Conservation (phyloP, 2,797 vertebrate genomes). For the Danio aesculapii region DNA sequence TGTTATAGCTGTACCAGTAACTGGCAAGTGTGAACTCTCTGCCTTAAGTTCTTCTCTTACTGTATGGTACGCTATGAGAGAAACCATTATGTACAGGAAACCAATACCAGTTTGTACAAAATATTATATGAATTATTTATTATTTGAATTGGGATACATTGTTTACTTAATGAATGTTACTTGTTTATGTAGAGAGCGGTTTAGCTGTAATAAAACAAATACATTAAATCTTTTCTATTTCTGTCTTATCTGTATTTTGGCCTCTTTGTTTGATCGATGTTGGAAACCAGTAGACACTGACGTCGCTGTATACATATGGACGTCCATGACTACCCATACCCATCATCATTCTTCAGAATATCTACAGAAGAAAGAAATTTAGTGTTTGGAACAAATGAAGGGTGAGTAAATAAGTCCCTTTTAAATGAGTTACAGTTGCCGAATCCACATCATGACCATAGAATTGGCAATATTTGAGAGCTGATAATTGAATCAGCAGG, state of each 20-base stretch:
- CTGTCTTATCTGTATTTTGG: constrained; percentile 45
- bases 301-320: no score
- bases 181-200: constrained; percentile 89
- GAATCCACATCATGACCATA: no score
- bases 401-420: no score
- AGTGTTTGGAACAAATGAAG: no score
- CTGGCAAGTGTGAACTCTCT: constrained; percentile 83
- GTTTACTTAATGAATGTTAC: constrained; percentile 89
- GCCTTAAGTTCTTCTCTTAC: constrained; percentile 87
- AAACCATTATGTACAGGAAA: constrained; percentile 84
- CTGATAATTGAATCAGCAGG: no score
- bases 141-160: constrained; percentile 88
- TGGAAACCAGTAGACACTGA: no score
- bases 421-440: no score
- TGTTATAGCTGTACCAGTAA: constrained; percentile 57
- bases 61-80: constrained; percentile 84
- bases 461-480: no score
- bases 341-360: no score
- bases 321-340: no score
- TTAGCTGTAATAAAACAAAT: constrained; percentile 91
- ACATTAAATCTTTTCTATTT: constrained; percentile 70
- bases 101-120: constrained; percentile 90
- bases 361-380: no score
- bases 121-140: constrained; percentile 89
- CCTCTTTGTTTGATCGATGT: neutral